Conservation (phyloP, 2,888 invertebrate species). For the Melolontha melolontha region DNA sequence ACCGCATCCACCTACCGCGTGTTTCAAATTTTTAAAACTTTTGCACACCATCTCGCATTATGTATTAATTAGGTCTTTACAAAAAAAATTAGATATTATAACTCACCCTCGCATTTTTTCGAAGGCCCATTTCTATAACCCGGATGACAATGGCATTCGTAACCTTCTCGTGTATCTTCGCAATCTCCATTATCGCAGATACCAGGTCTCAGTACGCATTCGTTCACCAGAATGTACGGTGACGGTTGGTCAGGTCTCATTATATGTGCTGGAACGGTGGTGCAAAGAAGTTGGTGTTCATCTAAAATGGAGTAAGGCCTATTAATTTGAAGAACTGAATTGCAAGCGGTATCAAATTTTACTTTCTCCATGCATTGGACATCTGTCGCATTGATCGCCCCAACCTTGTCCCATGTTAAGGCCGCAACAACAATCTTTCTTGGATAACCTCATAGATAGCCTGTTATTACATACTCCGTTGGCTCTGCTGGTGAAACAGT, state of each 20-base stretch:
- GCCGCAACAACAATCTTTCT: constrained; percentile 88
- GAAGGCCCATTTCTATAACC: constrained; percentile 71
- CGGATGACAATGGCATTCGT: constrained; percentile 81
- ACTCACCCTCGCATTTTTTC: constrained; percentile 68
- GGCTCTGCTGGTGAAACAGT: constrained; percentile 78
- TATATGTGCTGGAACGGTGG: constrained; percentile 49
- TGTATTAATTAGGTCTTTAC: too few relatives aligned
- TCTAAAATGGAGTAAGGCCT: constrained; percentile 52
- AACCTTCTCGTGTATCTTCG: constrained; percentile 79
- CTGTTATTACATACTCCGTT: constrained; percentile 79
- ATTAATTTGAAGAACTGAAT: background rate
- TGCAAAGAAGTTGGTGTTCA: constrained; percentile 62
- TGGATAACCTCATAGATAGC: constrained; percentile 77
- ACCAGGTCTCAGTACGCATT: constrained; percentile 80
- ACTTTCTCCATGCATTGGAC: constrained; percentile 75
- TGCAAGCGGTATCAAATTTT: constrained; percentile 16
- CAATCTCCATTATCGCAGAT: constrained; percentile 81
- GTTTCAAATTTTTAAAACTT: too few relatives aligned
- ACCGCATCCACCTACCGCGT: too few relatives aligned
- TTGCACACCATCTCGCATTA: too few relatives aligned
- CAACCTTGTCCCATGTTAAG: constrained; percentile 89
- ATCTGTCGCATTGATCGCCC: constrained; percentile 82
- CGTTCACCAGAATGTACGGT: constrained; percentile 70
- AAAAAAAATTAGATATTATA: too few relatives aligned
- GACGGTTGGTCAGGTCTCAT: constrained; percentile 35